Evolutionary conservation across 2,888 invertebrate species (phyloP).

Genomic region (Zaprionus lineosus): DNA sequence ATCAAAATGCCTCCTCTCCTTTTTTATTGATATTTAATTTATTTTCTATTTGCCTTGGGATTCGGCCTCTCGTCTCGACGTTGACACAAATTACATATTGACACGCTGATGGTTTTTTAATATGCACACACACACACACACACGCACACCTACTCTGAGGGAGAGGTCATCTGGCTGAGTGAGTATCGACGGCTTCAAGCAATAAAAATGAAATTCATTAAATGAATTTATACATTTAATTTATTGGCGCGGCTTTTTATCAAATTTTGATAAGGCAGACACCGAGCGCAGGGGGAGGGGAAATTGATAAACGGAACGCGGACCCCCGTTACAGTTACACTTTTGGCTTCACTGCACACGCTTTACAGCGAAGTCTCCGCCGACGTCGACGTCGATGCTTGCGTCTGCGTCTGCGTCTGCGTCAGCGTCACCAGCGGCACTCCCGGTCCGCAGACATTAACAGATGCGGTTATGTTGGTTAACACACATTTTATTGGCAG

Average conservation of each 20-base stretch:
- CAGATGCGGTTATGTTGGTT: conserved; percentile 77
- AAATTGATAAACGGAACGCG: conserved; percentile 15
- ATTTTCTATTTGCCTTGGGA: conserved; percentile 66
- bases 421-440: conserved; percentile 40
- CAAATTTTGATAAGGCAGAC: conserved; percentile 76
- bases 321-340: conserved; percentile 6
- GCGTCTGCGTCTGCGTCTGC: conserved; percentile 8
- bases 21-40: conserved; percentile 74
- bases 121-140: conserved; percentile 59
- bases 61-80: conserved; percentile 36
- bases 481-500: conserved; percentile 75
- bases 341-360: conserved; percentile 74
- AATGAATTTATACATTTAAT: conserved; percentile 79
- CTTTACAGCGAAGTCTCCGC: conserved; percentile 35
- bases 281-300: conserved; percentile 26
- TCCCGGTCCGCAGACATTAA: conserved; percentile 64
- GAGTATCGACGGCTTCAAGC: conserved; percentile 64
- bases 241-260: conserved; percentile 76
- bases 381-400: conserved; percentile 25
- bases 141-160: conserved; percentile 3
- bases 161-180: conserved; percentile 56
- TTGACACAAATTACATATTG: conserved; percentile 80
- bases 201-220: conserved; percentile 75
- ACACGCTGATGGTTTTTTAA: conserved; percentile 80
- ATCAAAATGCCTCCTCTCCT: no score